Conservation (phyloP, 2,888 invertebrate genomes). For the Hipparchia sbordonii region DNA sequence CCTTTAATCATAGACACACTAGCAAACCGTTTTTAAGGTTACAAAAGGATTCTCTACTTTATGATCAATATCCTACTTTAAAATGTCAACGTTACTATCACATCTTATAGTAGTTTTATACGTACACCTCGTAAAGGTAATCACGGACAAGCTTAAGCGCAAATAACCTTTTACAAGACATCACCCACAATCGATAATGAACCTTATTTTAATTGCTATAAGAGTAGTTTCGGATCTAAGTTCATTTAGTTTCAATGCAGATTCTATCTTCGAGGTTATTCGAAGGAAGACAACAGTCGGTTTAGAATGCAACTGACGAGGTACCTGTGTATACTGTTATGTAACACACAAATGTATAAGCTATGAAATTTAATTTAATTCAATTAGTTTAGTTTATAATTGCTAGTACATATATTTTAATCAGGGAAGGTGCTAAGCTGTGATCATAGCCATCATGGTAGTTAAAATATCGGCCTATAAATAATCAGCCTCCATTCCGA, state of each 20-base stretch:
- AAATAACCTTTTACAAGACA: slow-evolving; percentile 27
- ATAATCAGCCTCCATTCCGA: too few species aligned
- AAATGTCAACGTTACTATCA: slow-evolving; percentile 34
- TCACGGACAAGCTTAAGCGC: slow-evolving; percentile 28
- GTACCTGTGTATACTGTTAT: slow-evolving; percentile 27
- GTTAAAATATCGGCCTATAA: too few species aligned
- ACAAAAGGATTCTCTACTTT: neutral
- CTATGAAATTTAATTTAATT: too few species aligned
- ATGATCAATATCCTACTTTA: slow-evolving; percentile 17
- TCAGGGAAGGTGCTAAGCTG: too few species aligned
- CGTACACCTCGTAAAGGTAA: slow-evolving; percentile 29
- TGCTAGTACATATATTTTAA: too few species aligned
- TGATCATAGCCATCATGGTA: too few species aligned
- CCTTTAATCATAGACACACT: too few species aligned
- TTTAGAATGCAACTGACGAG: slow-evolving; percentile 25
- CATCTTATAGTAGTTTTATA: slow-evolving; percentile 19
- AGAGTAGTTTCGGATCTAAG: slow-evolving; percentile 24
- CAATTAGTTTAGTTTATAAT: too few species aligned
- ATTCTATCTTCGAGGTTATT: slow-evolving; percentile 47
- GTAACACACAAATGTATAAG: slow-evolving; percentile 11
- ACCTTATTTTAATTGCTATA: slow-evolving; percentile 23
- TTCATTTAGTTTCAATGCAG: slow-evolving; percentile 36
- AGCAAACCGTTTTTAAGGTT: too few species aligned
- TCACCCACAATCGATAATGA: slow-evolving; percentile 20
- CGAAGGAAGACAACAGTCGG: slow-evolving; percentile 43